phyloP scores from a whole-genome alignment of 2,113 vertebrate genomes.

The Scatophagus argus region DNA sequence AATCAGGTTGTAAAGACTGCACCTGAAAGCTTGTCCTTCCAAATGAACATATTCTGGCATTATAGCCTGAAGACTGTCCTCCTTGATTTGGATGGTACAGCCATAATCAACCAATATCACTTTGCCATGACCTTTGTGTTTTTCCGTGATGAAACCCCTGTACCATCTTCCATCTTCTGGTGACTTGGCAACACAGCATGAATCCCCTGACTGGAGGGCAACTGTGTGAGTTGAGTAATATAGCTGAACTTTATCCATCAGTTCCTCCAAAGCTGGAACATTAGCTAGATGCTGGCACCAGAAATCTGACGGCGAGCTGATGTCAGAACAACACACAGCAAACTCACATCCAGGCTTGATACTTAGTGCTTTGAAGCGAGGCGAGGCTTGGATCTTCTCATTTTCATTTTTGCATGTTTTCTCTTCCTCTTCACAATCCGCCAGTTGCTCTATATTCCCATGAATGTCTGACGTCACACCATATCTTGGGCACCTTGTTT shows the following conservation, averaged over 20 bases:
- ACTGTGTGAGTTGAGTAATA: conserved; percentile 82
- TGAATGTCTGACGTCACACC: conserved; percentile 1
- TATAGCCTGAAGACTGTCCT: conserved; percentile 83
- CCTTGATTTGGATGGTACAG: conserved; percentile 75
- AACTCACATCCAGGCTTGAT: conserved; percentile 86
- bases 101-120: conserved; percentile 90
- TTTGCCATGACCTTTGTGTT: conserved; percentile 50
- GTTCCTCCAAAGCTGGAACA: conserved; percentile 76
- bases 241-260: conserved; percentile 87
- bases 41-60: conserved; percentile 83
- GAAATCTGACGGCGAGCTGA: conserved; percentile 87
- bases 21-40: conserved; percentile 89
- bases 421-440: background rate
- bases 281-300: conserved; percentile 87
- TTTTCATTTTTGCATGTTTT: background rate
- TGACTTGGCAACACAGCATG: conserved; percentile 86
- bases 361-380: conserved; percentile 71
- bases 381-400: background rate
- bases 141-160: conserved; percentile 82
- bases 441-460: background rate
- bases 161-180: conserved; percentile 86
- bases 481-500: background rate
- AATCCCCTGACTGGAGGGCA: conserved; percentile 78
- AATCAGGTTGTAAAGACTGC: conserved; percentile 82
- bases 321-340: conserved; percentile 82